phyloP scores from a whole-genome alignment of 2,113 vertebrate species.

The Triplophysa tibetana region DNA sequence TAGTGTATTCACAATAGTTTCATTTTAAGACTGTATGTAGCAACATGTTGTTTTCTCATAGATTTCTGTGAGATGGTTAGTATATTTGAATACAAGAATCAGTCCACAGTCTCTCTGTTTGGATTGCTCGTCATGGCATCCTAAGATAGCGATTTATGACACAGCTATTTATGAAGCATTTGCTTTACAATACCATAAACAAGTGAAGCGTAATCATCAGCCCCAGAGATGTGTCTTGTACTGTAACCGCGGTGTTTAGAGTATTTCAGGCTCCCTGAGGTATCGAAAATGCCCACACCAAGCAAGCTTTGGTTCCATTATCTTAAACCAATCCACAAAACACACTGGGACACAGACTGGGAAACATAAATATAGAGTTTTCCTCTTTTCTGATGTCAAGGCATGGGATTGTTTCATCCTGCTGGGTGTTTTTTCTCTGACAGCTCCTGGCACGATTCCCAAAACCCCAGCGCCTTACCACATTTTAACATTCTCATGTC shows the following conservation, averaged over 20 bases:
- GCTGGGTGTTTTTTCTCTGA: constrained; percentile 50
- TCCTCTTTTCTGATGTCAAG: constrained; percentile 56
- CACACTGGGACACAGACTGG: constrained; percentile 57
- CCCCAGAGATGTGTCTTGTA: constrained; percentile 37
- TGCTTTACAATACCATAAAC: constrained; percentile 55
- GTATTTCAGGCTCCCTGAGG: constrained; percentile 56
- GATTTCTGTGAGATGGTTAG: background rate
- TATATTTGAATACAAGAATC: background rate
- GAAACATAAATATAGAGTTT: constrained; percentile 61
- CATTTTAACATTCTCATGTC: constrained; percentile 46
- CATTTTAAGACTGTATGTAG: too few species aligned
- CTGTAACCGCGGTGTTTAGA: constrained; percentile 42
- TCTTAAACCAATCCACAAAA: constrained; percentile 64
- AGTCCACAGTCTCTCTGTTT: background rate
- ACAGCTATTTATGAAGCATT: constrained; percentile 37
- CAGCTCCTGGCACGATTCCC: constrained; percentile 54
- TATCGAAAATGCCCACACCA: constrained; percentile 46
- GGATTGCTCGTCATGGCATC: constrained; percentile 12
- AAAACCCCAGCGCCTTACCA: constrained; percentile 47
- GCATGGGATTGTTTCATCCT: constrained; percentile 45
- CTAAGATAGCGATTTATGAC: background rate
- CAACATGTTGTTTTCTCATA: background rate
- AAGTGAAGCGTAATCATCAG: constrained; percentile 19
- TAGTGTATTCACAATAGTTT: too few species aligned
- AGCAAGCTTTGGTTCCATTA: constrained; percentile 64